Base-by-base conservation (phyloP, 2,797 vertebrate species). In the Gila robusta region DNA sequence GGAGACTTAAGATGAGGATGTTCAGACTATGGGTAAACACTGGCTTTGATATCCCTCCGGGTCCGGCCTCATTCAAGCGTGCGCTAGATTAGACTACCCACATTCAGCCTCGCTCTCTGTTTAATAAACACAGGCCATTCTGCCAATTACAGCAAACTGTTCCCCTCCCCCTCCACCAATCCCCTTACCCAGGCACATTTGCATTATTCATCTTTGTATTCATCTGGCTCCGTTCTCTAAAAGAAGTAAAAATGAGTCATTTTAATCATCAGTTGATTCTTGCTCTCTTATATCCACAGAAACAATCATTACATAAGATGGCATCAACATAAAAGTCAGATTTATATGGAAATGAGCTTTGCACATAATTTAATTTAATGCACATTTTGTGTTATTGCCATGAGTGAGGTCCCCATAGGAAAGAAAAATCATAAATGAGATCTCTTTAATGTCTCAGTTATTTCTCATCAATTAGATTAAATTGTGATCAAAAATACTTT, bases 191-290 rank as follows among this genome's bases (percentile, higher is more conserved):
- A 66, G 62, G 66, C 85, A 84, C 77, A 89, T 82, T 56, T 92
- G 83, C 86, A 90, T 90, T 91, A 90, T 92, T 91, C 88, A 90
- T 76, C 59, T 44, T 72, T 78, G 62, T 73, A 78, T 76, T 85
- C 66, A 26, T 80, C 76, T 78, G 41, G 26, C 73, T 89, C 28
- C 21, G 8, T 62, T 82, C 69, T 82, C 81, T 76, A 84, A 64
- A 56, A 84, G 56, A 87, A 66, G 41, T 72, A 52, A 56, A 86
- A 89, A 84, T 84, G 32, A 87, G 85, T 74, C 72, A 86, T 88
- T 89, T 85, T 91, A 88, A 88, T 89, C 82, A 88, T 59, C 41
- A 32, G 54, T 84, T 88, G 76, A 86, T 86, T 79, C 79, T 81
- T 71, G 77, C 78, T 81, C 77, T 72, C 52, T 56, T 79, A 79